Evolutionary conservation across 1,140 invertebrate species (phyloP), one percentile per base, ranked within the genome.

Genomic region (Procambarus clarkii): DNA sequence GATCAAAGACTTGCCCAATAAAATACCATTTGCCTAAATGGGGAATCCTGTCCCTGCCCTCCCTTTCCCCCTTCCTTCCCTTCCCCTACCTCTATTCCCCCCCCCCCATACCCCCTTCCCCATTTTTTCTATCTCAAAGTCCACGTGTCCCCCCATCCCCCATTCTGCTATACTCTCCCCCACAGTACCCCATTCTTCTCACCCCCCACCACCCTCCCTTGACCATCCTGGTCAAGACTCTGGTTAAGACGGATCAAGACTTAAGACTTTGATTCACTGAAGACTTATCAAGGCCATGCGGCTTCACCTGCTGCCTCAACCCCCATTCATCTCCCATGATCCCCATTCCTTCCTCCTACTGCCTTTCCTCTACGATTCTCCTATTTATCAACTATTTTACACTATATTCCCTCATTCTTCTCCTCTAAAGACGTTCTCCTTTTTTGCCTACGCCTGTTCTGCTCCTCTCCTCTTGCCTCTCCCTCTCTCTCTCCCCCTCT

Each of bases 21-120:
- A 86, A 86, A 77, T 46, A 86, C 44, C 45, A 18, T 54, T 76
- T 64, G 71, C 69, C 34, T 54, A 76, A 86, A 86, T 86, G 84
- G 48, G 46, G 34, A 44, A 21, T 21, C 69, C 69, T 3, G 13
- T n/a, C 76, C 76, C n/a, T 3, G 1, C 5, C 13, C 13, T 69
- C 64, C 64, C 50, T 54, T 5, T n/a, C 64, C 18, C 18, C 34
- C 60, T 64, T 1, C 13, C 50, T 54, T 69, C 64, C 64, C 50
- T 54, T 5, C 18, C 64, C 34, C 60, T 64, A 0, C 60, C 60
- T 15, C 60, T 64, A n/a, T 4, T 5, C 11, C 76, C 9, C 24
- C 24, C 7, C 76, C 34, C 15, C 34, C 34, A 34, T 34, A 34
- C 34, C 11, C 24, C 11, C 50, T 54, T 8, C 50, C 5, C 50